A percentile compares a stretch with the other conserved stretches of the same genome.
phyloP scores from a whole-genome alignment of 23 tunicate genomes.

The Clavelina lepadiformis region DNA sequence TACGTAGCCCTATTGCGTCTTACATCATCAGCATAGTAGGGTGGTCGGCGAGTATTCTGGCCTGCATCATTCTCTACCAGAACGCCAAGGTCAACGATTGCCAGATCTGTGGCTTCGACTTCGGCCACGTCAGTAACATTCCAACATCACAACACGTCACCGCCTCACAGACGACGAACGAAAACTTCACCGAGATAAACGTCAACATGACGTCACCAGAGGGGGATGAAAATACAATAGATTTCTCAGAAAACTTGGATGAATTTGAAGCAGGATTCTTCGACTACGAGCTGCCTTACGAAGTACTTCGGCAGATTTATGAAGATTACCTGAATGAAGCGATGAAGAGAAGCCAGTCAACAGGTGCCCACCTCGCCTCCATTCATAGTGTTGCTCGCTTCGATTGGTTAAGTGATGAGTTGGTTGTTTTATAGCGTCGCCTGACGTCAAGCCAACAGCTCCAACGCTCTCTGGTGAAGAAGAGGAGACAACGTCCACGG shows the following conservation, averaged over 20 bases:
- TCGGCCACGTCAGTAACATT: not conserved
- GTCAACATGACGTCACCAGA: not conserved
- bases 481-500: too few relatives aligned
- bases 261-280: not conserved
- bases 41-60: conserved; percentile 62
- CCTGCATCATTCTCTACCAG: conserved; percentile 45
- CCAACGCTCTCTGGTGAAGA: too few relatives aligned
- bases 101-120: conserved; percentile 4
- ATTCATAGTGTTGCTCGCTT: too few relatives aligned
- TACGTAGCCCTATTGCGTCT: conserved; percentile 56
- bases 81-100: conserved; percentile 48
- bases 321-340: not conserved
- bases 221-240: not conserved
- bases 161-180: not conserved
- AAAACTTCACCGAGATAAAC: not conserved
- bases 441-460: too few relatives aligned
- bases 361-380: too few relatives aligned
- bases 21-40: conserved; percentile 49
- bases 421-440: too few relatives aligned
- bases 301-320: not conserved
- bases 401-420: too few relatives aligned
- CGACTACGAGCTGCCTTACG: not conserved
- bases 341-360: too few relatives aligned
- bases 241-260: not conserved
- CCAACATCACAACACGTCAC: not conserved